Conservation (phyloP, 2,113 vertebrate species). For the Verasper variegatus region DNA sequence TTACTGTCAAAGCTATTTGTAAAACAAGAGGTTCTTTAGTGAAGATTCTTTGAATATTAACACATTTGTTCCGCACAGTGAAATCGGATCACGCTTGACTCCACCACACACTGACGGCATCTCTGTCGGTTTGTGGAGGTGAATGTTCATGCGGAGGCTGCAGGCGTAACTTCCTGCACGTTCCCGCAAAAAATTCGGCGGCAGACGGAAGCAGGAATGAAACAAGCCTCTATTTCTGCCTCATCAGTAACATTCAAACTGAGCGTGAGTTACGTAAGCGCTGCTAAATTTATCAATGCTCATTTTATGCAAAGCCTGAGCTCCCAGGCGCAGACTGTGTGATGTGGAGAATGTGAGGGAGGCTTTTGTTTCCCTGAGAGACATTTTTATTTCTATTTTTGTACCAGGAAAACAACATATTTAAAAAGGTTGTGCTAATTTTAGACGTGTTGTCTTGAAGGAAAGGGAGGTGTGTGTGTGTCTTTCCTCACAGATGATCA, state of each 20-base stretch:
- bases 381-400: conserved; percentile 72
- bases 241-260: conserved; percentile 82
- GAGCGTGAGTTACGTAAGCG: conserved; percentile 79
- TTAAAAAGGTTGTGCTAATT: conserved; percentile 71
- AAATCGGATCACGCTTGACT: background rate
- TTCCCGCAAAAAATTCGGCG: conserved; percentile 63
- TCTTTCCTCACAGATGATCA: conserved; percentile 54
- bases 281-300: conserved; percentile 85
- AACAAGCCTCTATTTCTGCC: conserved; percentile 77
- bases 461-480: conserved; percentile 33
- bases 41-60: conserved; percentile 42
- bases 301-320: conserved; percentile 82
- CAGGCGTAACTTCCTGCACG: conserved; percentile 42
- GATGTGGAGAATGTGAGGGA: conserved; percentile 61
- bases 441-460: conserved; percentile 55
- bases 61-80: conserved; percentile 8
- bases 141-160: conserved; percentile 42
- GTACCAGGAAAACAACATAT: conserved; percentile 60
- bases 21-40: conserved; percentile 39
- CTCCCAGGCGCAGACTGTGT: conserved; percentile 73
- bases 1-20: conserved; percentile 58
- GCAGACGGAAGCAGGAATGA: conserved; percentile 58
- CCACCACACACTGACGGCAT: conserved; percentile 28
- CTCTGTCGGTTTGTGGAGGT: conserved; percentile 35
- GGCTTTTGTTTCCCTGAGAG: conserved; percentile 74